Base-by-base conservation (phyloP, 1,140 invertebrate genomes). In the Trinorchestia longiramus region DNA sequence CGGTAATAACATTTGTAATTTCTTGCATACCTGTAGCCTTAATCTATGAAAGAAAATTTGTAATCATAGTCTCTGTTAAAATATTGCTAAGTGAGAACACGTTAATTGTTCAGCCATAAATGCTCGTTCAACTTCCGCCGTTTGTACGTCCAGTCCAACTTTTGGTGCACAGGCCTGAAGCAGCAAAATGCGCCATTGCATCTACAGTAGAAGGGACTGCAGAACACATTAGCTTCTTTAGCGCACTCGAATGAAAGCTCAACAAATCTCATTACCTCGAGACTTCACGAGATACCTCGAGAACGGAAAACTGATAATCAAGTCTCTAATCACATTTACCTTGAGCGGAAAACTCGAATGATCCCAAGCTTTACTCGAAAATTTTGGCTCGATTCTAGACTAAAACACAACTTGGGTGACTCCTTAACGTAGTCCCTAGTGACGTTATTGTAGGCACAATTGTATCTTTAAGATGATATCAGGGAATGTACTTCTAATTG, bases 251-350 rank as follows among this genome's bases (percentile, higher is more conserved):
- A 94, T 94, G 92, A 94, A 94, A 94, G 92, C 92, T 94, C 92
- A 45, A 43, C 92, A 94, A 94, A 94, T 94, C 92, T 47, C 92
- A 94, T 94, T 94, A 94, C 92, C 92, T 94, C 92, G 92, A 94
- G 92, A 94, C 92, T 94, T 94, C 92, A 94, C 44, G 92, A 94
- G 92, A 94, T 94, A 47, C 92, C 92, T 45, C 92, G 92, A 94
- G 92, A 94, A 47, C 92, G 44, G 44, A 94, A 94, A 94, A 94
- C 47, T 94, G 92, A 94, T 94, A 94, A 94, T 94, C 92, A 94
- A 94, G 43, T 94, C 92, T 94, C 92, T 94, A 45, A 94, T 47
- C 92, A 36, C 44, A 94, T 94, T 94, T 94, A 44, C 43, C 92
- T 43, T 45, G 92, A 94, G 44, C 92, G 92, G 92, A 94, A 45